phyloP scores from a whole-genome alignment of 1,140 invertebrate genomes.

The Drosophila sp. region DNA sequence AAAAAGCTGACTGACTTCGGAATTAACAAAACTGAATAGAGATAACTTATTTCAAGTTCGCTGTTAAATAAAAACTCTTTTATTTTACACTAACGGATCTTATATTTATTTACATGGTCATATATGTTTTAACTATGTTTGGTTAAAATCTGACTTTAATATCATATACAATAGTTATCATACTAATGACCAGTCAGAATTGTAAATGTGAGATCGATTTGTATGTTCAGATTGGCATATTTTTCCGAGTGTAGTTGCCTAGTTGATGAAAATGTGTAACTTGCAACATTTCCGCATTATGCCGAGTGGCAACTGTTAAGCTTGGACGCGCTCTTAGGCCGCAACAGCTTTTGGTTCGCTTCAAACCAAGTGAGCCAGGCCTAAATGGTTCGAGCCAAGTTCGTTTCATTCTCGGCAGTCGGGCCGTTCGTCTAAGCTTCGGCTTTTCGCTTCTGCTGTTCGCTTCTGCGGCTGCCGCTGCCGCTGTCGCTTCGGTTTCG shows the following conservation, averaged over 20 bases:
- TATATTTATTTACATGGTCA: too few relatives aligned
- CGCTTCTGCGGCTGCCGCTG: slow-evolving; percentile 6
- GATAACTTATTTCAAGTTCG: too few relatives aligned
- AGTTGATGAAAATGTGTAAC: slow-evolving; percentile 37
- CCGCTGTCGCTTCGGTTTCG: slow-evolving; percentile 55
- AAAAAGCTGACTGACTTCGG: too few relatives aligned
- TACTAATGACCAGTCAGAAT: too few relatives aligned
- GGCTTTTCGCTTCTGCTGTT: slow-evolving; percentile 34
- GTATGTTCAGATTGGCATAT: not conserved
- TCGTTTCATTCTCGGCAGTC: slow-evolving; percentile 57
- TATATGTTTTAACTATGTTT: too few relatives aligned
- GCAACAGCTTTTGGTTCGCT: slow-evolving; percentile 57
- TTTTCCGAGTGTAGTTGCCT: not conserved
- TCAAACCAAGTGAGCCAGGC: slow-evolving; percentile 51
- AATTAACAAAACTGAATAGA: too few relatives aligned
- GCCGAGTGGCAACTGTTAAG: slow-evolving; percentile 57
- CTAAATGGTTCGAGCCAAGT: slow-evolving; percentile 73
- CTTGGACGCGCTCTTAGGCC: slow-evolving; percentile 55
- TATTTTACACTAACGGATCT: too few relatives aligned
- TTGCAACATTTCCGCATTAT: slow-evolving; percentile 77
- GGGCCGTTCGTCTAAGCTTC: slow-evolving; percentile 41
- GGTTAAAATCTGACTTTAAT: too few relatives aligned
- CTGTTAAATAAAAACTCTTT: too few relatives aligned
- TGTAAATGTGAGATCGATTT: too few relatives aligned
- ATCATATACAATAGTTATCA: too few relatives aligned